phyloP scores from a whole-genome alignment of 2,797 vertebrate species.

The Lepus oiostolus region DNA sequence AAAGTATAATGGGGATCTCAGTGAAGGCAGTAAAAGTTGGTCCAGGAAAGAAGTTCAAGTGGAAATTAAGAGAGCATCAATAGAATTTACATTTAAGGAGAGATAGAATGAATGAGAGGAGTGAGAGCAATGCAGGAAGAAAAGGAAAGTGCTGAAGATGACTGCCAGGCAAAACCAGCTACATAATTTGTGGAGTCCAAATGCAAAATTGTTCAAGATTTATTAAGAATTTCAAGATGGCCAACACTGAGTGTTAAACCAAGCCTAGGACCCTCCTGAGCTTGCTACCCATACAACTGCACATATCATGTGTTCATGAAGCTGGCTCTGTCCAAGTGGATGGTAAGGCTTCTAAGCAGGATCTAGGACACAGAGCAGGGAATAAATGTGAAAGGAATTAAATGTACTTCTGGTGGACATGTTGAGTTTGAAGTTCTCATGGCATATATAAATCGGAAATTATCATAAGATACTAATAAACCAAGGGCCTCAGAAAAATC shows the following conservation, averaged over 20 bases:
- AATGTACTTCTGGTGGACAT: neutral
- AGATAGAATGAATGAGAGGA: neutral
- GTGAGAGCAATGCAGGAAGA: neutral
- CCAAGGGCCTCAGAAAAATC: neutral
- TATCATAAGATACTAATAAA: neutral
- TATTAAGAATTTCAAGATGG: neutral
- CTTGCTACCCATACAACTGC: rapidly evolving
- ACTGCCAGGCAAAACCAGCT: neutral
- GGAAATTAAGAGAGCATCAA: neutral
- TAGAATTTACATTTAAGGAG: neutral
- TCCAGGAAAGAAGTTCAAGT: neutral
- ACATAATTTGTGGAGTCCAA: neutral
- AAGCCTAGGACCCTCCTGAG: neutral
- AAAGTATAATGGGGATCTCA: neutral
- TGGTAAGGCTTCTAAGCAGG: neutral
- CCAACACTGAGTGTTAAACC: neutral
- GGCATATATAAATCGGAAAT: neutral
- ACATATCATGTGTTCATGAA: neutral
- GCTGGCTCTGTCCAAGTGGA: neutral
- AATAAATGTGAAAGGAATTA: neutral
- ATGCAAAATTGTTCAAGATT: neutral
- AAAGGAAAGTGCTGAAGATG: neutral
- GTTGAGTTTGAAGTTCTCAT: neutral
- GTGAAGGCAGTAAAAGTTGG: neutral
- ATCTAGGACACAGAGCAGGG: neutral